Evolutionary conservation across 2,797 vertebrate species (phyloP), one percentile per base, ranked within the genome.

Genomic region (Loriculus beryllinus): DNA sequence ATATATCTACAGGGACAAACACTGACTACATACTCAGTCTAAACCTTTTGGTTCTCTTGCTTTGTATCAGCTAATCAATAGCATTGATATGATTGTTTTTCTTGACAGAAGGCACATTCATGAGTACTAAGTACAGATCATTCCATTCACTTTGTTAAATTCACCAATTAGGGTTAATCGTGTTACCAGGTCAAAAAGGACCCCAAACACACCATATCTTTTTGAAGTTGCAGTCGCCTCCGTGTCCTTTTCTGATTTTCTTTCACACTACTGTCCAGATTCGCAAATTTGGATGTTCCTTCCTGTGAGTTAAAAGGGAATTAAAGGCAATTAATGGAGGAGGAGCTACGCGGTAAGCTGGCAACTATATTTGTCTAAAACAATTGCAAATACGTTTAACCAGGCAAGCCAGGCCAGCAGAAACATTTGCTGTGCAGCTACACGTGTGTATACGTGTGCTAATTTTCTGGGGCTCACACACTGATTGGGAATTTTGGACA

Each of bases 231-330:
- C 7, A 99, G 98, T 77, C 98, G 97, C 92, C 99, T 98, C 97
- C 99, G 99, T 12, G 98, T 99, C 77, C 98, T 98, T 85, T 99
- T 99, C 98, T 99, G 99, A 92, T 99, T 99, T 95, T 99, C 99
- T 86, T 99, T 99, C 96, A 98, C 98, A 20, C 98, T 98, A 90
- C 98, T 99, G 95, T 99, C 99, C 94, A 99, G 94, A 96, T 98
- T 99, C 5, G 99, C 99, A 97, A 99, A 99, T 97, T 99, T 99
- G 83, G 99, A 99, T 72, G 99, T 99, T 89, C 98, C 99, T 98
- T 99, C 99, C 99, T 99, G 97, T 48, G 82, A 76, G 48, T 35
- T 8, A 14, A 51, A 67, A 94, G 48, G 37, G 39, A 84, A 94
- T 81, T 48, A 59, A 93, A 91, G 40, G 18, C 35, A 78, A 49